Evolutionary conservation across 1,140 invertebrate genomes (phyloP), one percentile per base, ranked within the genome.

Genomic region (Pomacea maculata): DNA sequence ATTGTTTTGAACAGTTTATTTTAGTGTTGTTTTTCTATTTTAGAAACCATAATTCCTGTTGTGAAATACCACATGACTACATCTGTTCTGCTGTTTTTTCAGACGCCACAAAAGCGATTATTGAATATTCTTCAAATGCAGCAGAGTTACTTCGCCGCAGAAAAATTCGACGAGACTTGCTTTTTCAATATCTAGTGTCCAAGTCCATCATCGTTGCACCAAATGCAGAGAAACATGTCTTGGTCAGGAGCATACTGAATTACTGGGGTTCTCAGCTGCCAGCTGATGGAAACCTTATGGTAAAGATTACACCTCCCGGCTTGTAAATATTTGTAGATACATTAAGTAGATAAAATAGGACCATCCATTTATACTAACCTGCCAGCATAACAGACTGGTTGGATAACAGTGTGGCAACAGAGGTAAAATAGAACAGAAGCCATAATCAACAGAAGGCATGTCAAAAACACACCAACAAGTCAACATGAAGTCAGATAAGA

Each of bases 81-180:
- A 14, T 72, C 19, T 52, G 71, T n/a, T 8, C 19, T 34, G 63
- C 67, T 25, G 79, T 65, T 72, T 67, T 86, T 87, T 75, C 85
- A 87, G 88, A 88, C 34, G 86, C 85, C 71, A 80, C 87, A 8
- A 79, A 83, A 70, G 86, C 83, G 25, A 84, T 88, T 34, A 11
- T 89, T 7, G 75, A 82, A 52, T 89, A 81, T 79, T 84, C 83
- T 63, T 67, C 84, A 68, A 82, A 78, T 67, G 75, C 86, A 52
- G 70, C 45, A 15, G 82, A 87, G 61, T 78, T 89, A 34, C 76
- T 89, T 21, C 83, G 79, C 19, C 83, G 88, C 54, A 85, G 85
- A 75, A 88, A 87, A 81, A 68, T 89, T 5, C 85, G 81, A n/a
- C 84, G 85, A 64, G 86, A 88, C 68, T 6, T 86, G 15, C 78